Evolutionary conservation across 2,888 invertebrate species (phyloP).

Genomic region (Punctoribates punctum): DNA sequence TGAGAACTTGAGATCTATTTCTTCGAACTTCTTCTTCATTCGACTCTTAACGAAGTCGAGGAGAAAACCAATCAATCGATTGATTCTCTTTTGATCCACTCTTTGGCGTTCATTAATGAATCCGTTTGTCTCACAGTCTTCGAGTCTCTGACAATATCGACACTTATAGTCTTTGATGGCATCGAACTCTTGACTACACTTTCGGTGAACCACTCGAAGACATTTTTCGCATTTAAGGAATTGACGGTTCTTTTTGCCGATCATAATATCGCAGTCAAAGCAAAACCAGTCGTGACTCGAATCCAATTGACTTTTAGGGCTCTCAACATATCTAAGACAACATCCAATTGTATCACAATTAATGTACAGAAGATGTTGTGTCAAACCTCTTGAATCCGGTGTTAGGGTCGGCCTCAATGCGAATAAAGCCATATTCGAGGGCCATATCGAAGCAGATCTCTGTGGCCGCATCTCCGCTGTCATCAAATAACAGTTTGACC

Average conservation of each 20-base stretch:
- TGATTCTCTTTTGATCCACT: not conserved
- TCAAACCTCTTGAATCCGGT: not conserved
- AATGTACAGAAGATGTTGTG: not conserved
- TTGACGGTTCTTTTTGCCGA: not conserved
- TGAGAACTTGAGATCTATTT: not conserved
- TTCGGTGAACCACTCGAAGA: not conserved
- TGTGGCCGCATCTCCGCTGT: not conserved
- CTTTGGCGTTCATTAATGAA: not conserved
- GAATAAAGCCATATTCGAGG: not conserved
- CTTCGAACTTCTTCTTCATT: not conserved
- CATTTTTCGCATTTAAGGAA: not conserved
- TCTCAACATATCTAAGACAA: not conserved
- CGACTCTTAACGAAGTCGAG: not conserved
- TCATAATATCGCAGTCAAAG: constrained; percentile 21
- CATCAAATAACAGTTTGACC: not conserved
- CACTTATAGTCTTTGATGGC: not conserved
- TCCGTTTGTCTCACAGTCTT: not conserved
- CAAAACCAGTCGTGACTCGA: constrained; percentile 28
- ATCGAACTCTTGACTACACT: not conserved
- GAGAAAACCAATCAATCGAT: not conserved
- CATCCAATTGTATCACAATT: not conserved
- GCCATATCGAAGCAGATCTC: not conserved
- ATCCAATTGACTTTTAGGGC: not conserved
- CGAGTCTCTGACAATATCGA: not conserved
- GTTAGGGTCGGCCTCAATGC: not conserved